A percentile compares a stretch with the other conserved stretches of the same genome.
Evolutionary conservation across 2,888 invertebrate species (phyloP).

Genomic region (Phyllotreta cruciferae): DNA sequence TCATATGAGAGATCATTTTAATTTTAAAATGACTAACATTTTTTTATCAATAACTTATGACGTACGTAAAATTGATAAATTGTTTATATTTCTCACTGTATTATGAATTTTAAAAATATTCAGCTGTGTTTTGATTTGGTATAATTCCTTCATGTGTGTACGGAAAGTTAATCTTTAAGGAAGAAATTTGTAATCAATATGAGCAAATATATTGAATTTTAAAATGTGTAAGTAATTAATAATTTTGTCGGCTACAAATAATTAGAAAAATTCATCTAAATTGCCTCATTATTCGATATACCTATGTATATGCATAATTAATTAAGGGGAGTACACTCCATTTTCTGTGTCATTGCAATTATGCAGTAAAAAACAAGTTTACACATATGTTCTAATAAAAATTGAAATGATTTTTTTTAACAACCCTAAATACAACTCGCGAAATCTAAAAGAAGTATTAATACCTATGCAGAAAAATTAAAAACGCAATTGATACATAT

Average conservation of each 20-base stretch:
- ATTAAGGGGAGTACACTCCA: too few species aligned
- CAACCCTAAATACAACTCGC: too few species aligned
- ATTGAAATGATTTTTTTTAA: too few species aligned
- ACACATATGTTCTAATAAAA: too few species aligned
- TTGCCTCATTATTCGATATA: not conserved
- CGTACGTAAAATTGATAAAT: conserved; percentile 20
- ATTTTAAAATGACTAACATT: conserved; percentile 15
- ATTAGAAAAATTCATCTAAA: not conserved
- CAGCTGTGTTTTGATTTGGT: conserved; percentile 5
- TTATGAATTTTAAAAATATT: conserved; percentile 14
- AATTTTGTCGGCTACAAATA: not conserved
- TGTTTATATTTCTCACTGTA: conserved; percentile 18
- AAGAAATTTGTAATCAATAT: not conserved
- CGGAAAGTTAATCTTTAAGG: too few species aligned
- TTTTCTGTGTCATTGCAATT: too few species aligned
- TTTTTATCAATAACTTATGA: conserved; percentile 17
- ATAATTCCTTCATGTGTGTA: too few species aligned
- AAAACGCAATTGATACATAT: too few species aligned
- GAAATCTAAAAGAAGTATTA: too few species aligned
- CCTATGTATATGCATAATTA: too few species aligned
- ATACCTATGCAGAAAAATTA: too few species aligned
- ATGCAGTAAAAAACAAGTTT: too few species aligned
- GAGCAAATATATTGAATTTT: not conserved
- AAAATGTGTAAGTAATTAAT: conserved; percentile 1
- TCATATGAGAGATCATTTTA: conserved; percentile 6